Evolutionary conservation across 2,888 invertebrate genomes (phyloP).

Genomic region (Drosophila seclusa): DNA sequence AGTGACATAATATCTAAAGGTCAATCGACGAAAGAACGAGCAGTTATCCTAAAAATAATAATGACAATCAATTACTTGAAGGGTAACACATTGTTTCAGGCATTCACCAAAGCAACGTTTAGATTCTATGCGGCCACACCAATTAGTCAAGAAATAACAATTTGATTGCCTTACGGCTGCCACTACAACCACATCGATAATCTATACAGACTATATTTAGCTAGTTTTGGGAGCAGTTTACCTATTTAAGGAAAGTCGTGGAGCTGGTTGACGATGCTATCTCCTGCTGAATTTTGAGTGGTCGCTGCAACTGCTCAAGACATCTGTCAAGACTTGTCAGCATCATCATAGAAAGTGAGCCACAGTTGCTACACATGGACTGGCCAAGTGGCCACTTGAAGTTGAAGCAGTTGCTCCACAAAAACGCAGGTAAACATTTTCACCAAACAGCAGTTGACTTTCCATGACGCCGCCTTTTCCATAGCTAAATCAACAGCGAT

Average conservation of each 20-base stretch:
- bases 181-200: neutral
- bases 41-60: neutral
- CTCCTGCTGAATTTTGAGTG: conserved; percentile 28
- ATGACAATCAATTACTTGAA: neutral
- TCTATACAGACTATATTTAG: neutral
- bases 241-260: conserved; percentile 18
- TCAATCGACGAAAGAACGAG: neutral
- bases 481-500: neutral
- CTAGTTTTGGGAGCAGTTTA: conserved; percentile 8
- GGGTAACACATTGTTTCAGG: neutral
- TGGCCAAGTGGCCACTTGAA: conserved; percentile 5
- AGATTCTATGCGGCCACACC: neutral
- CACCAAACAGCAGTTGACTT: conserved; percentile 53
- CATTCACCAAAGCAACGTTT: neutral
- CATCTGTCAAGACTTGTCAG: conserved; percentile 16
- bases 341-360: conserved; percentile 46
- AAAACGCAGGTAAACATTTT: conserved; percentile 37
- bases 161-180: neutral
- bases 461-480: conserved; percentile 44
- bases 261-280: neutral
- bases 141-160: neutral
- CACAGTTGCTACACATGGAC: conserved; percentile 31
- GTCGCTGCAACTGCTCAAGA: conserved; percentile 14
- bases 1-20: neutral
- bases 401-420: conserved; percentile 41